Evolutionary conservation across 2,888 invertebrate genomes (phyloP), one percentile per base, ranked within the genome.

Genomic region (Carterocephalus palaemon): DNA sequence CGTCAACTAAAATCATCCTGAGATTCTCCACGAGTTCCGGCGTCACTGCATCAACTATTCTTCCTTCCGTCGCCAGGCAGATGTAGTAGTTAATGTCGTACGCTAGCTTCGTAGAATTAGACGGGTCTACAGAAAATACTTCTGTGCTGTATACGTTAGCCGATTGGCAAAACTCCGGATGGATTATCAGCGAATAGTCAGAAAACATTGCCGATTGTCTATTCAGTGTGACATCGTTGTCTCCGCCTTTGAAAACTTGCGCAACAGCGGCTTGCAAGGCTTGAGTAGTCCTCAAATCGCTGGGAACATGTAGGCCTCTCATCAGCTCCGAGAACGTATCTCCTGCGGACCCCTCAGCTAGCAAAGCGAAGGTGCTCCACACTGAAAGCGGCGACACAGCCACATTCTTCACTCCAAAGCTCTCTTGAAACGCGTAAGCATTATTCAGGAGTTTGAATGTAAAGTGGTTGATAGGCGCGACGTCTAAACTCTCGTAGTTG

Each of bases 61-160:
- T 88, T 2, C 91, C 90, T 23, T 89, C 88, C 0, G 95, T 95
- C 5, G 90, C 88, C 4, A 84, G 66, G 36, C 89, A 88, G 5
- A 95, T 89, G 69, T 90, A 92, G 2, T 83, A 68, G 63, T 95
- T 95, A 29, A 95, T 93, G 33, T 76, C 68, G 7, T 75, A 60
- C 0, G 92, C 89, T 2, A 85, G 51, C 40, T 78, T 76, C 0
- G 76, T 72, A 1, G 83, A 75, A 8, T 89, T 86, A 3, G 67
- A 72, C 46, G 91, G 89, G 63, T 92, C 86, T 0, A 91, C 83
- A 1, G 89, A 79, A 33, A 79, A 77, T 2, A 91, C 74, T 48
- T 87, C 76, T 4, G 89, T 89, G 7, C 75, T 77, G 55, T 92
- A 92, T 9, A 63, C 51, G 1, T 59, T 54, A 0, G 83, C 84